Conservation (phyloP, 1,140 invertebrate species). For the Diuraphis noxia region DNA sequence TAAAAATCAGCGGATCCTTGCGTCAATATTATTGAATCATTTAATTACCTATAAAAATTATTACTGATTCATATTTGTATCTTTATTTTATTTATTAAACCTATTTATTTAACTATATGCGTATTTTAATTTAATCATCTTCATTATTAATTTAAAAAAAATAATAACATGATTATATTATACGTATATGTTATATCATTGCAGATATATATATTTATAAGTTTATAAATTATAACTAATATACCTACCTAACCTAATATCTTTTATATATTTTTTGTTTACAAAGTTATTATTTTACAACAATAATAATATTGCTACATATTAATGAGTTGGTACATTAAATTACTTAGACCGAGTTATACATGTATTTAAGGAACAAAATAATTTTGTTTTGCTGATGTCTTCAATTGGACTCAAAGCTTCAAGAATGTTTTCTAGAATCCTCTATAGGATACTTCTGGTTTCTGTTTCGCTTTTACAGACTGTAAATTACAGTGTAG, state of each 20-base stretch:
- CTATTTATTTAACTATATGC: background rate
- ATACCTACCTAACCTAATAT: background rate
- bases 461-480: too few relatives aligned
- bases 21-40: background rate
- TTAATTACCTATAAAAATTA: background rate
- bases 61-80: background rate
- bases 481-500: too few relatives aligned
- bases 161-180: background rate
- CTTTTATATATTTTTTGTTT: background rate
- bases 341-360: too few relatives aligned
- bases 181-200: background rate
- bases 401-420: too few relatives aligned
- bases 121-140: background rate
- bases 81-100: background rate
- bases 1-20: background rate
- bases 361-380: too few relatives aligned
- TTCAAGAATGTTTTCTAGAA: too few relatives aligned
- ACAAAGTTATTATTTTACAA: too few relatives aligned
- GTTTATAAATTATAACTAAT: background rate
- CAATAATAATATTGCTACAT: too few relatives aligned
- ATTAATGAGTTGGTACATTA: too few relatives aligned
- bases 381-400: too few relatives aligned
- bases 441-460: too few relatives aligned
- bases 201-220: background rate
- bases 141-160: background rate